Conservation (phyloP, 2,888 invertebrate species). For the Temnothorax rugatulus region DNA sequence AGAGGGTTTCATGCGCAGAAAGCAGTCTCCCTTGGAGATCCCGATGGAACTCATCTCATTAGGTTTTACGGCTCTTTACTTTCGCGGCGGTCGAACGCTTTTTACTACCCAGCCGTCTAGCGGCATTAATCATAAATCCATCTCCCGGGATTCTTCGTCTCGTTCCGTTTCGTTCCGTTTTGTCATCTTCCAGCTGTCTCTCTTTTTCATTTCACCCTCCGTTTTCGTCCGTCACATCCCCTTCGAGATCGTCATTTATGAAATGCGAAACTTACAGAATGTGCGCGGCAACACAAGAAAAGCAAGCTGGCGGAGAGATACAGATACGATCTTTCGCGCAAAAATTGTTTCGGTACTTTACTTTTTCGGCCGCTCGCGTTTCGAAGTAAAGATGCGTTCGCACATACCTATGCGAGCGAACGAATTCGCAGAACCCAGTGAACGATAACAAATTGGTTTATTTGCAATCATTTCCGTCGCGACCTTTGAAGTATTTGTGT, state of each 20-base stretch:
- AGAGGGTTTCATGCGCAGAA: constrained; percentile 23
- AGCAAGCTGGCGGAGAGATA: neutral
- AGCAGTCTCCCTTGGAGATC: constrained; percentile 29
- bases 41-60: constrained; percentile 70
- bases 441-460: neutral
- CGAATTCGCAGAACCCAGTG: neutral
- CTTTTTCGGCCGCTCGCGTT: neutral
- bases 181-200: constrained; percentile 36
- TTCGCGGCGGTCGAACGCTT: constrained; percentile 62
- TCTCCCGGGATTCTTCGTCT: constrained; percentile 57
- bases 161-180: constrained; percentile 14
- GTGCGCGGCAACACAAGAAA: neutral
- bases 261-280: neutral
- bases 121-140: constrained; percentile 74
- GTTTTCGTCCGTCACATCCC: neutral
- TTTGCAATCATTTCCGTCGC: neutral
- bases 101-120: constrained; percentile 64
- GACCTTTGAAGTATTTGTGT: neutral
- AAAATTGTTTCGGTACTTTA: neutral
- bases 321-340: neutral
- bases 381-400: neutral
- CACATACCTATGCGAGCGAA: neutral
- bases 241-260: constrained; percentile 6
- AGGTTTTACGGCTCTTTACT: constrained; percentile 71
- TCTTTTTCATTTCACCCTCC: neutral